Evolutionary conservation across 2,113 vertebrate genomes (phyloP).

Genomic region (Apistogramma diplotaenia): DNA sequence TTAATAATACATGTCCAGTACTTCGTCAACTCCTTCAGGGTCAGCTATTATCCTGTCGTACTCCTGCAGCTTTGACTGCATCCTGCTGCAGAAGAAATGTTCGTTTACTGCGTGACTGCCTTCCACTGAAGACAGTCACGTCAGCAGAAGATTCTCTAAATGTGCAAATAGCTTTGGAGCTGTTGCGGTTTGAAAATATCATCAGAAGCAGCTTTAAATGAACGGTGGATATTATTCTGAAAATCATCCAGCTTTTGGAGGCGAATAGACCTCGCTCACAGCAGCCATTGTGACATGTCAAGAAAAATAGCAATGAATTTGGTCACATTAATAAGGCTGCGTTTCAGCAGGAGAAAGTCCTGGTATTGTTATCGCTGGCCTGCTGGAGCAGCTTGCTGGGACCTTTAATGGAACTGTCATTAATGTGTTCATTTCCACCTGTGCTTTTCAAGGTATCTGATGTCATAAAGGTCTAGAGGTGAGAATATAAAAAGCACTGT

Average conservation of each 20-base stretch:
- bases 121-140: background rate
- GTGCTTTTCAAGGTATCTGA: background rate
- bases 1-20: constrained; percentile 69
- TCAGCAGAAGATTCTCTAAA: background rate
- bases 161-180: background rate
- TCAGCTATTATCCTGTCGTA: constrained; percentile 45
- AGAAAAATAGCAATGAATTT: background rate
- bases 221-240: background rate
- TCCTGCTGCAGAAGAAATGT: constrained; percentile 24
- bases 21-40: constrained; percentile 55
- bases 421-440: background rate
- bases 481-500: background rate
- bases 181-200: background rate
- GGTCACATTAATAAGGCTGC: background rate
- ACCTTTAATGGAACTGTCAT: background rate
- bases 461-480: background rate
- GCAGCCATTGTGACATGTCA: background rate
- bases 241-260: background rate
- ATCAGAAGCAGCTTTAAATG: background rate
- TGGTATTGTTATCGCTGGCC: background rate
- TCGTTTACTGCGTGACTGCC: background rate
- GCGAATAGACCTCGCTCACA: background rate
- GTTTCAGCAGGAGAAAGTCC: background rate
- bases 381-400: background rate
- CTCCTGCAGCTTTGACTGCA: constrained; percentile 20